These are phyloP conservation scores for Phalanger gymnotis DNA, from an alignment of 2,797 vertebrate genomes.

Conservation along the genomic window DNA sequence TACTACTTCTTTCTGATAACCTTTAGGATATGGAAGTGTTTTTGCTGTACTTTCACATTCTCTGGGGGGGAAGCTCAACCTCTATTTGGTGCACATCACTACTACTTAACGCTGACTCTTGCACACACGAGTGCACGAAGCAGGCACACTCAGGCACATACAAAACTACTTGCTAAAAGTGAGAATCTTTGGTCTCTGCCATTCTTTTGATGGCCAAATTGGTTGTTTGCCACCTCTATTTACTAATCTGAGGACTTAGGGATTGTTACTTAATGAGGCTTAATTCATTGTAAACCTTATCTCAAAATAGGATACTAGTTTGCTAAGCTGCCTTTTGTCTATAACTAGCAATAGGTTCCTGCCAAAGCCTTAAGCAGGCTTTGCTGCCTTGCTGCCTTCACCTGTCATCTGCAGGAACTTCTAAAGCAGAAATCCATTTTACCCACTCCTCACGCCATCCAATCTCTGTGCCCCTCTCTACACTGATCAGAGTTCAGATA, in stretches of 20 bases:
- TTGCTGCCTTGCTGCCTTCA: background rate
- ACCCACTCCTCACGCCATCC: background rate
- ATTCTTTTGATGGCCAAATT: background rate
- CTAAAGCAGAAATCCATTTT: background rate
- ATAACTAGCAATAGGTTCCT: background rate
- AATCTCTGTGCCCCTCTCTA: background rate
- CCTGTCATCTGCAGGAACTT: background rate
- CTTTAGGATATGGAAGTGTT: background rate
- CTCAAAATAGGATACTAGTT: background rate
- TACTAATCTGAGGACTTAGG: background rate
- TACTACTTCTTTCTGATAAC: background rate
- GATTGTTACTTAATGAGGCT: background rate
- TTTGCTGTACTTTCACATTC: background rate
- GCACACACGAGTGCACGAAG: background rate
- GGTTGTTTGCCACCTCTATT: background rate
- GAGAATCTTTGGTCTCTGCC: background rate
- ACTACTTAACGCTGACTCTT: background rate
- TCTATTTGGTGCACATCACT: background rate
- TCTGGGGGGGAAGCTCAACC: background rate
- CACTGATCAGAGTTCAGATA: background rate
- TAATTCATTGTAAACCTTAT: background rate
- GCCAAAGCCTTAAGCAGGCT: background rate
- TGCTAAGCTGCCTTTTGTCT: background rate
- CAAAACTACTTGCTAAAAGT: background rate
- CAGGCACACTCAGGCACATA: background rate